phyloP scores from a whole-genome alignment of 2,113 vertebrate genomes.

The Emberiza fucata region DNA sequence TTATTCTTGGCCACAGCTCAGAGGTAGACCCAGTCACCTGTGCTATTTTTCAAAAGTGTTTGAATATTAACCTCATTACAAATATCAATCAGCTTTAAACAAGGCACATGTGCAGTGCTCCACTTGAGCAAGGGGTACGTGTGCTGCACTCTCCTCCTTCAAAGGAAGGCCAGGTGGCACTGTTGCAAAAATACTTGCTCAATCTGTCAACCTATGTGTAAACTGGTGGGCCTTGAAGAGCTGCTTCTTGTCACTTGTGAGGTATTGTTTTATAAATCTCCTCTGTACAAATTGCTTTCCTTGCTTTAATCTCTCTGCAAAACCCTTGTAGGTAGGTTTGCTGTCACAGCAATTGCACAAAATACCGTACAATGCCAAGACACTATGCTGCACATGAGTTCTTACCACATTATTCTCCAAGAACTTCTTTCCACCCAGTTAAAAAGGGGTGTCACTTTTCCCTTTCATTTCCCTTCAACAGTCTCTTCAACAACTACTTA shows the following conservation, averaged over 20 bases:
- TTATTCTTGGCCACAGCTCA: background rate
- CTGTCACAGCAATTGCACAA: conserved; percentile 14
- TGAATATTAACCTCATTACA: background rate
- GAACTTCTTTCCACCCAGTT: background rate
- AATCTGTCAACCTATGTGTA: background rate
- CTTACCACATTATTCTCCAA: background rate
- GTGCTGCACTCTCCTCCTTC: background rate
- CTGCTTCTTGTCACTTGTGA: background rate
- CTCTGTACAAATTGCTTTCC: background rate
- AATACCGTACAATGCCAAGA: background rate
- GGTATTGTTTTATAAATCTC: background rate
- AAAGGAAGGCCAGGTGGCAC: background rate
- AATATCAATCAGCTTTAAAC: background rate
- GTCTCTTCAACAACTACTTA: background rate
- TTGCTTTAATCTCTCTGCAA: background rate
- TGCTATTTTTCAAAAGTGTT: background rate
- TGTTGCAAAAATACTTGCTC: background rate
- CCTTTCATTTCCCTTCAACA: background rate
- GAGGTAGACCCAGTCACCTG: background rate
- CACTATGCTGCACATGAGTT: background rate
- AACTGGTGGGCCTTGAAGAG: background rate
- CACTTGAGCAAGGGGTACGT: background rate
- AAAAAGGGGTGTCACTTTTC: background rate
- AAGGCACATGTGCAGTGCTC: background rate
- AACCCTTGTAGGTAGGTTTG: background rate